Conservation (phyloP, 1,140 invertebrate species). For the Leptopilina clavipes region DNA sequence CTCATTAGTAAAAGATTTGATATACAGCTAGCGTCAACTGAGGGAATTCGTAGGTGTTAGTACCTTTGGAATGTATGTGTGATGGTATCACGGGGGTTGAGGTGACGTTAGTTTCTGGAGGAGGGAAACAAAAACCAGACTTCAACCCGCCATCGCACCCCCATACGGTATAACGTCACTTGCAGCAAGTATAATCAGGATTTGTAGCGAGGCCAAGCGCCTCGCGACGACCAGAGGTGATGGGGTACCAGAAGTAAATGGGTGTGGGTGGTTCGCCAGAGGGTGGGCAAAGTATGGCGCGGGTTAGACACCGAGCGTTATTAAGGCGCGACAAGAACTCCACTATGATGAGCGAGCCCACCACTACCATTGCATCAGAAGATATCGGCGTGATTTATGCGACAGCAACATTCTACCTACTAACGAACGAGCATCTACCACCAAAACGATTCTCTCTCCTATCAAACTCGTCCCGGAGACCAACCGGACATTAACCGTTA, state of each 20-base stretch:
- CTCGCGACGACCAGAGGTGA: slow-evolving; percentile 46
- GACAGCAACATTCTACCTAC: slow-evolving; percentile 66
- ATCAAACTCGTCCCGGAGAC: slow-evolving; percentile 44
- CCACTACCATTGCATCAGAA: slow-evolving; percentile 67
- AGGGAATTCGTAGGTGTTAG: slow-evolving; percentile 5
- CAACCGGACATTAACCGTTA: not conserved
- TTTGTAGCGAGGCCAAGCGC: slow-evolving; percentile 71
- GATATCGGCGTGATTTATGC: slow-evolving; percentile 73
- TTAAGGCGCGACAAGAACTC: slow-evolving; percentile 76
- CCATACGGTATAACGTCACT: slow-evolving; percentile 71
- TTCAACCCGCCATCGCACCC: slow-evolving; percentile 69
- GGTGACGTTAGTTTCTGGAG: slow-evolving; percentile 42
- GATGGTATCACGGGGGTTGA: slow-evolving; percentile 48
- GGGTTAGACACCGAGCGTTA: slow-evolving; percentile 71
- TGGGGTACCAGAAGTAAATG: slow-evolving; percentile 40
- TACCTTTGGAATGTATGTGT: slow-evolving; percentile 43
- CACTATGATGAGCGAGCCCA: slow-evolving; percentile 69
- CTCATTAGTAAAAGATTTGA: slow-evolving; percentile 18
- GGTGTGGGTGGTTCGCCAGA: slow-evolving; percentile 51
- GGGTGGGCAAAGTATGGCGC: slow-evolving; percentile 51
- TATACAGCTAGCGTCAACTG: not conserved
- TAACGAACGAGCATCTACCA: slow-evolving; percentile 45
- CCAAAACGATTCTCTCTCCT: slow-evolving; percentile 47
- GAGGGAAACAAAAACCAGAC: slow-evolving; percentile 74
- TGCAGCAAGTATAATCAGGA: slow-evolving; percentile 76